Evolutionary conservation across 2,888 invertebrate species (phyloP).

Genomic region (Drosophila lacicola): DNA sequence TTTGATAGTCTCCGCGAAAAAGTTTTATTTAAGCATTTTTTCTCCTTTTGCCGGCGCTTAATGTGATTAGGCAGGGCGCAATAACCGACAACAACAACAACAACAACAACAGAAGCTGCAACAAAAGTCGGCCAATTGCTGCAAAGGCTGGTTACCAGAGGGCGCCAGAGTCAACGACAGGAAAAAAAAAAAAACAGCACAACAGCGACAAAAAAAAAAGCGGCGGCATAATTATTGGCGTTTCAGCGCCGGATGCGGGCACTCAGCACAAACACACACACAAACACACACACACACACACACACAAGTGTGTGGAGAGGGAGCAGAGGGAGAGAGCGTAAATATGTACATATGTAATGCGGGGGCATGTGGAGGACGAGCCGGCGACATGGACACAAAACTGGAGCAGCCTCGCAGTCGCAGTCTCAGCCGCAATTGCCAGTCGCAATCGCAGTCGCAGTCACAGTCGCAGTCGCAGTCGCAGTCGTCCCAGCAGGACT

Average conservation of each 20-base stretch:
- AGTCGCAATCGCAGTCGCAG: slow-evolving; percentile 6
- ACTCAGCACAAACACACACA: slow-evolving; percentile 29
- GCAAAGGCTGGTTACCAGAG: slow-evolving; percentile 34
- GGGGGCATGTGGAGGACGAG: slow-evolving; percentile 40
- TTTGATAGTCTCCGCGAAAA: slow-evolving; percentile 31
- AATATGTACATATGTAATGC: slow-evolving; percentile 1
- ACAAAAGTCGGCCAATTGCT: slow-evolving; percentile 30
- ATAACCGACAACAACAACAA: slow-evolving; percentile 13
- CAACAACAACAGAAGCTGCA: slow-evolving; percentile 1
- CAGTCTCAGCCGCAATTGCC: slow-evolving; percentile 7
- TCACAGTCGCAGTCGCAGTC: slow-evolving; percentile 7
- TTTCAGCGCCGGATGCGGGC: slow-evolving; percentile 72
- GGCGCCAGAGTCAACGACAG: slow-evolving; percentile 27
- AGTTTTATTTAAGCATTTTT: not conserved
- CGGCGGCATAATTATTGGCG: slow-evolving; percentile 73
- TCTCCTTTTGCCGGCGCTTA: slow-evolving; percentile 9
- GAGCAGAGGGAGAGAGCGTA: not conserved
- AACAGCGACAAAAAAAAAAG: slow-evolving; percentile 8
- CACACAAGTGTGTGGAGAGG: too few species aligned
- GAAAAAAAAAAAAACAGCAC: not conserved
- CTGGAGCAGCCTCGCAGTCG: slow-evolving; percentile 54
- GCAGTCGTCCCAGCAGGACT: not conserved
- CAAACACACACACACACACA: not conserved
- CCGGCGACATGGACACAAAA: slow-evolving; percentile 60
- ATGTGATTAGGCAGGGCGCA: slow-evolving; percentile 27